Evolutionary conservation across 2,888 invertebrate genomes (phyloP).

Genomic region (Palloptera scutellata): DNA sequence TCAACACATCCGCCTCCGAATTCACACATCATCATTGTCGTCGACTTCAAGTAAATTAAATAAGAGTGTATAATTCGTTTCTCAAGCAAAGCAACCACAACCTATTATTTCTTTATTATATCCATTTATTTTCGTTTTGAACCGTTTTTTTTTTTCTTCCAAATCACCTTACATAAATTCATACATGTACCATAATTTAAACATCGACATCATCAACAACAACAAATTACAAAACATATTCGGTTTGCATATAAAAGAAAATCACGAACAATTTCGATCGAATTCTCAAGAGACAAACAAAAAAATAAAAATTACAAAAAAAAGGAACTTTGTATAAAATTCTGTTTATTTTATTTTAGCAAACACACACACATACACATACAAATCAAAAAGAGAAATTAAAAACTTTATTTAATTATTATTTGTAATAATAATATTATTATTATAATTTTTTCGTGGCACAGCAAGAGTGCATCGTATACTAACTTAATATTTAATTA

Average conservation of each 20-base stretch:
- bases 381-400: slow-evolving; percentile 13
- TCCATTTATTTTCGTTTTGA: too few relatives aligned
- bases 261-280: neutral
- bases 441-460: slow-evolving; percentile 47
- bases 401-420: slow-evolving; percentile 32
- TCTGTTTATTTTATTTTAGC: slow-evolving; percentile 24
- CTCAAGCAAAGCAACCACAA: neutral
- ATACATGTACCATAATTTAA: too few relatives aligned
- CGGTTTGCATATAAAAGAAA: slow-evolving; percentile 25
- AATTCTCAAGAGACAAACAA: slow-evolving; percentile 47
- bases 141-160: slow-evolving; percentile 1
- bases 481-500: slow-evolving; percentile 50
- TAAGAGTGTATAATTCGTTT: slow-evolving; percentile 26
- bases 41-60: neutral
- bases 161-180: neutral
- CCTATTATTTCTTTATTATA: slow-evolving; percentile 10
- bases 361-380: slow-evolving; percentile 4
- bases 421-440: slow-evolving; percentile 42
- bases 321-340: slow-evolving; percentile 22
- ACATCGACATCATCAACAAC: too few relatives aligned
- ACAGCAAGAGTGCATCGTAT: slow-evolving; percentile 48
- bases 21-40: neutral
- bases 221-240: too few relatives aligned
- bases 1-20: slow-evolving; percentile 10
- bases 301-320: too few relatives aligned